Conservation (phyloP, 2,888 invertebrate genomes). For the Tenthredo notha region DNA sequence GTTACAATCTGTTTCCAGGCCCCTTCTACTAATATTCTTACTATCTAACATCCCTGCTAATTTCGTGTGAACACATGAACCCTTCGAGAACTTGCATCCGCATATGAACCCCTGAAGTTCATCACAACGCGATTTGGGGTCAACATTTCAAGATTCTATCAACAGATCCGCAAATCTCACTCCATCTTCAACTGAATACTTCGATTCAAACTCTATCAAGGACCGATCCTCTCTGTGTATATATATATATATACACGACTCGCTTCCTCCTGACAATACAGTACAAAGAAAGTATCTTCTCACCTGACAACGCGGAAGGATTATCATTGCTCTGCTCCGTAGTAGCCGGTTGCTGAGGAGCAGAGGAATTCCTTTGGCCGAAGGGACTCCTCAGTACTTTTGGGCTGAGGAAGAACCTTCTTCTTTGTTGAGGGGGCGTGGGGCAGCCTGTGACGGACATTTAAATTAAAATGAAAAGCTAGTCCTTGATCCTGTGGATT, state of each 20-base stretch:
- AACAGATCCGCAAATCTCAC: neutral
- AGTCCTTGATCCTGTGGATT: neutral
- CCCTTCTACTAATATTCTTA: constrained; percentile 19
- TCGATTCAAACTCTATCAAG: neutral
- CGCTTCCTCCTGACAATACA: constrained; percentile 23
- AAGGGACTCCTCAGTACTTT: constrained; percentile 91
- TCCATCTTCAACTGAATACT: neutral
- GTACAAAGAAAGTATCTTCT: constrained; percentile 67
- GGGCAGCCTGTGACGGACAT: constrained; percentile 81
- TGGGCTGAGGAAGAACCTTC: constrained; percentile 91
- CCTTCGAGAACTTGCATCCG: neutral
- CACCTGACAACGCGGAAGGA: constrained; percentile 87
- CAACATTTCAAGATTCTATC: neutral
- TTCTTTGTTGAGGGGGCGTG: constrained; percentile 88
- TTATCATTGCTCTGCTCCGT: constrained; percentile 79
- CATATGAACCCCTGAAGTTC: neutral
- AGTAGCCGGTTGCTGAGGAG: constrained; percentile 72
- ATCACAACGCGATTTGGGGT: neutral
- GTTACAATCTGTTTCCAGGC: constrained; percentile 29
- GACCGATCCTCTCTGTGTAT: neutral
- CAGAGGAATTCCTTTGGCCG: constrained; percentile 79
- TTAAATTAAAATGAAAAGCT: constrained; percentile 18
- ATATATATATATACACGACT: neutral
- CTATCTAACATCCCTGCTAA: neutral
- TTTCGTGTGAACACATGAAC: neutral